Percentiles rank a stretch among this genome's conserved stretches.
Conservation (phyloP, 2,888 invertebrate genomes). For the Drosophila austrosaltans region DNA sequence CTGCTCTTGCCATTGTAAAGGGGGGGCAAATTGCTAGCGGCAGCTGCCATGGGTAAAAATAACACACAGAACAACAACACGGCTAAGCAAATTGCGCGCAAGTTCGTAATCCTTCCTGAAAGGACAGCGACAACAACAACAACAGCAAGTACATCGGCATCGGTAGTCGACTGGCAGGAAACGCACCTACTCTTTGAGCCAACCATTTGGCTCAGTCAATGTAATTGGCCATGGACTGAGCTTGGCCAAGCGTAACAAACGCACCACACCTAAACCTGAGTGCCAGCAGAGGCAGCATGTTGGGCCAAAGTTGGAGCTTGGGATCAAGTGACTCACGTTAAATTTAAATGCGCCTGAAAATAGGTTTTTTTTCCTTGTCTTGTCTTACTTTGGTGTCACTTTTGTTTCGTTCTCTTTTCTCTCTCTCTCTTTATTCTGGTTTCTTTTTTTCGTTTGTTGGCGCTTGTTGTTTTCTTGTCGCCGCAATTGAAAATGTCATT, state of each 20-base stretch:
- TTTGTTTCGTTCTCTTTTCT: background rate
- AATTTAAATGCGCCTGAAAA: slow-evolving; percentile 37
- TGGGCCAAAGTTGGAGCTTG: slow-evolving; percentile 16
- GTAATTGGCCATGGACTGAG: slow-evolving; percentile 31
- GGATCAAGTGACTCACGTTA: slow-evolving; percentile 37
- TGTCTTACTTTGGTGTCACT: slow-evolving; percentile 4
- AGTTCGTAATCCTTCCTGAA: slow-evolving; percentile 57
- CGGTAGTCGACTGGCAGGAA: background rate
- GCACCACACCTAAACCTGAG: background rate
- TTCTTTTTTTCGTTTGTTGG: background rate
- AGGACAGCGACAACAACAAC: slow-evolving; percentile 30
- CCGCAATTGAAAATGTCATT: slow-evolving; percentile 60
- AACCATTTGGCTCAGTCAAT: slow-evolving; percentile 35
- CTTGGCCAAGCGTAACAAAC: slow-evolving; percentile 33
- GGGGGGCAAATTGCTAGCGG: slow-evolving; percentile 27
- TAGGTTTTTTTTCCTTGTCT: slow-evolving; percentile 25
- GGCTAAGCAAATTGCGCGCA: slow-evolving; percentile 70
- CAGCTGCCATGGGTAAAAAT: slow-evolving; percentile 19
- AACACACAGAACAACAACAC: slow-evolving; percentile 47
- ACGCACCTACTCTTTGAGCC: slow-evolving; percentile 28
- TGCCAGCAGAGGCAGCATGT: background rate
- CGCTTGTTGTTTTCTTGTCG: slow-evolving; percentile 28
- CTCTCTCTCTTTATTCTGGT: background rate
- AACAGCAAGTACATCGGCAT: background rate
- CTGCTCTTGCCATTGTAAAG: slow-evolving; percentile 34